Evolutionary conservation across 2,888 invertebrate species (phyloP), one percentile per base, ranked within the genome.

Genomic region (Heliothis peltigera): DNA sequence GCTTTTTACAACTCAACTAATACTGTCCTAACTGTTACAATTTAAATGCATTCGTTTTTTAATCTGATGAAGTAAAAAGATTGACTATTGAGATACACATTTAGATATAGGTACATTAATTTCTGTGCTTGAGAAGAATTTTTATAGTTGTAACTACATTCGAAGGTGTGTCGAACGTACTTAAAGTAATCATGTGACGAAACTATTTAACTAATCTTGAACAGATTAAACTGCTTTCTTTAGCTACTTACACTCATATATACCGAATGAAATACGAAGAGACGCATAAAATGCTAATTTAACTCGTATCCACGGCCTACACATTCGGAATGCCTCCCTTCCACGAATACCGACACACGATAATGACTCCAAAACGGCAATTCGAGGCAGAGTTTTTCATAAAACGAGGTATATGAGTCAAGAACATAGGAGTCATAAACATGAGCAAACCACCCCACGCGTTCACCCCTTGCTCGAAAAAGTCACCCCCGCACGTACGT

Each of bases 381-480:
- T 91, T 89, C 88, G 79, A 89, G 86, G 75, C 87, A 87, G 88
- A 91, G 87, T 90, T 92, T 92, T 94, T 92, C 91, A 92, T 93
- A 92, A 92, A 92, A 93, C 88, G 89, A 89, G 91, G 90, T 91
- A 92, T 92, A 89, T 92, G 92, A 93, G 92, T 92, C 92, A 92
- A 93, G 93, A 92, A 92, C 92, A 92, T 89, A 87, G 90, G 87
- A 90, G 89, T 89, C 90, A 91, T 93, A 94, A 93, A 93, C 92
- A 91, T 88, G 87, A 87, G 85, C 75, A 67, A 76, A 82, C 88
- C 91, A 91, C 93, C 93, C 93, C 87, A 91, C 91, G 85, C 85
- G 70, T 85, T 93, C 94, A 95, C 94, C 94, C 94, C 94, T 94
- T 94, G 91, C 92, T 91, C 82, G 92, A 94, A 94, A 93, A 94